Conservation (phyloP, 2,797 vertebrate species). For the Bucorvus abyssinicus region DNA sequence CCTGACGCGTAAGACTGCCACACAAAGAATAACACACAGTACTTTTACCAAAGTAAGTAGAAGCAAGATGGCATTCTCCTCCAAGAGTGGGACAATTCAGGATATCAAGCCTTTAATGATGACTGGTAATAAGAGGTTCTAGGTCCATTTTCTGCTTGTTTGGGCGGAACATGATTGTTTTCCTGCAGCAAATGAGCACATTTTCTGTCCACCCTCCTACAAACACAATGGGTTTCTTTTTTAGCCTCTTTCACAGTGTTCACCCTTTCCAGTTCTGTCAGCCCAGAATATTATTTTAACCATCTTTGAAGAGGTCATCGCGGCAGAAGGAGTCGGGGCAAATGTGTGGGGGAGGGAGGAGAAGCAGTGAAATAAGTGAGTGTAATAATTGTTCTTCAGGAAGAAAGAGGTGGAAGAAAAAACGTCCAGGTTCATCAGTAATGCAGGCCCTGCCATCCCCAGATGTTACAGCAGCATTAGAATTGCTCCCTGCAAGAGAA, state of each 20-base stretch:
- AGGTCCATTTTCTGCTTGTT: not conserved
- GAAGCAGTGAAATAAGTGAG: slow-evolving; percentile 1
- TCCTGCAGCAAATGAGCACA: not conserved
- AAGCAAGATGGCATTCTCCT: not conserved
- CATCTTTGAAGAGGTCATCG: slow-evolving; percentile 75
- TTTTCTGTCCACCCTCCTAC: not conserved
- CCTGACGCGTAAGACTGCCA: not conserved
- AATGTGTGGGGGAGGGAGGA: not conserved
- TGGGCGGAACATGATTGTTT: not conserved
- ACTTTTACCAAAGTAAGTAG: not conserved
- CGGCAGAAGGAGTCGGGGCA: not conserved
- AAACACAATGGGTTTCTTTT: not conserved
- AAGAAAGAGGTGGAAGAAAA: slow-evolving; percentile 49
- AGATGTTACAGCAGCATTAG: slow-evolving; percentile 72
- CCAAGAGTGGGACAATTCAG: not conserved
- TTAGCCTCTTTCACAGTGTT: not conserved
- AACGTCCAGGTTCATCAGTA: slow-evolving; percentile 66
- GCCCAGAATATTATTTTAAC: slow-evolving; percentile 74
- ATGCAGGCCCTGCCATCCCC: slow-evolving; percentile 71
- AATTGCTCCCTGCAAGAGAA: slow-evolving; percentile 76
- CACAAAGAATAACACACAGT: not conserved
- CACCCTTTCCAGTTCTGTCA: slow-evolving; percentile 14
- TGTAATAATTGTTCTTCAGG: slow-evolving; percentile 26
- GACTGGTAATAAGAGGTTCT: not conserved
- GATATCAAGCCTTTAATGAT: not conserved